phyloP scores from a whole-genome alignment of 2,797 vertebrate species.

The Diglossa cyanea region DNA sequence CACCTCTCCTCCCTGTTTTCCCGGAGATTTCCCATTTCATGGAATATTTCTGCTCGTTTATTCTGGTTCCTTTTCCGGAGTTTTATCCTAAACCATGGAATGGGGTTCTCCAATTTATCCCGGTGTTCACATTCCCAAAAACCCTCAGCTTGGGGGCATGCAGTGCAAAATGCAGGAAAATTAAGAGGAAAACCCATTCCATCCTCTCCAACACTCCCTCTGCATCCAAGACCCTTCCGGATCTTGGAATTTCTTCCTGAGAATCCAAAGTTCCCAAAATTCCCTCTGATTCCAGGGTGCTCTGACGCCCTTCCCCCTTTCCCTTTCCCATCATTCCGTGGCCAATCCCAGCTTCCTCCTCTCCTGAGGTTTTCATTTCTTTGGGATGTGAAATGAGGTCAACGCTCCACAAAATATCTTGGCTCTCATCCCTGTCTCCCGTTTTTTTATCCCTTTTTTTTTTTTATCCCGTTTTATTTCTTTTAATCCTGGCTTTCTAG shows the following conservation, averaged over 20 bases:
- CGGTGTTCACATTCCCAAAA: accelerated
- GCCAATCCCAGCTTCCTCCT: not conserved
- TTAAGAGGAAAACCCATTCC: not conserved
- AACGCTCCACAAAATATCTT: not conserved
- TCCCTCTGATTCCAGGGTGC: not conserved
- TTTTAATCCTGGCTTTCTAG: not conserved
- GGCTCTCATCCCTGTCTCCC: not conserved
- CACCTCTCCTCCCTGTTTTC: not conserved
- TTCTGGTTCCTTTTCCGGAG: not conserved
- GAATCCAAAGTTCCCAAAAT: not conserved
- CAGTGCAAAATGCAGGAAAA: not conserved
- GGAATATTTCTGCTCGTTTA: not conserved
- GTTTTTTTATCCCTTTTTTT: accelerated
- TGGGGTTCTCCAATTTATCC: not conserved
- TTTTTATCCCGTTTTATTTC: not conserved
- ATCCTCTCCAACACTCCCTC: not conserved
- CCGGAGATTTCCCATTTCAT: not conserved
- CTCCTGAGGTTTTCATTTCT: not conserved
- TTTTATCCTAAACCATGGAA: not conserved
- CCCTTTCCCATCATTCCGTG: not conserved
- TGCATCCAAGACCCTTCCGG: accelerated
- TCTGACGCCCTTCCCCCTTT: accelerated
- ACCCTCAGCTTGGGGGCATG: not conserved
- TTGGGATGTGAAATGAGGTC: constrained; percentile 36
- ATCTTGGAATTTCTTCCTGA: not conserved